Base-by-base conservation (phyloP, 2,888 invertebrate genomes). In the Neuroscelio doddi region DNA sequence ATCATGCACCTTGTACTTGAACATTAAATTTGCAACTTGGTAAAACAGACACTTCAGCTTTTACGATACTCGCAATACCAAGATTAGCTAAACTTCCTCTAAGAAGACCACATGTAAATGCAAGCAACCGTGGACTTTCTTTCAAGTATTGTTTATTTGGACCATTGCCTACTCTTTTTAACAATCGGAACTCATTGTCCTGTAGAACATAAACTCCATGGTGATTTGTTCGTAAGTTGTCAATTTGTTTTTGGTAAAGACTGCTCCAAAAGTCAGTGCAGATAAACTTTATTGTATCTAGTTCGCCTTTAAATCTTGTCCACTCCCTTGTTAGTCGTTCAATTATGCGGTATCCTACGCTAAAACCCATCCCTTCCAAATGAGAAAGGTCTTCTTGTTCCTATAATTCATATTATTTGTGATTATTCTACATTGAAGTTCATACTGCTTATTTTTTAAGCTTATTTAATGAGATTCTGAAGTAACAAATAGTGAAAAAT, bases 241-340 rank as follows among this genome's bases (percentile, higher is more conserved):
- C 98, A 53, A 99, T 96, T 87, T 98, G 98, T 83, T 98, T 99
- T 78, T 97, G 97, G 83, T 97, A 98, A 27, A 98, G 90, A 30
- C 94, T 91, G n/a, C 93, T 93, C 99, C 99, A 99, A 81, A 98
- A 97, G 81, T 99, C 99, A 53, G 98, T 99, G 82, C 99, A 99
- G 51, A 99, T 94, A 77, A 98, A 98, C 85, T 99, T 99, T 89
- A 99, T 95, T 24, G 95, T 95, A 78, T 99, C 98, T 51, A 99
- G 85, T 85, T 99, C 99, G 86, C 98, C 97, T 85, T 97, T 96
- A 80, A 98, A 97, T 42, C 98, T 88, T 0, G 94, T 91, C 88
- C 93, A 93, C 82, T 98, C 98, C 79, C 94, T 91, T 0, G 97
- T 97, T 47, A 97, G 86, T 69, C 94, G 88, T 85, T 94, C 94